Base-by-base conservation (phyloP, 2,888 invertebrate species). In the Troides aeacus region DNA sequence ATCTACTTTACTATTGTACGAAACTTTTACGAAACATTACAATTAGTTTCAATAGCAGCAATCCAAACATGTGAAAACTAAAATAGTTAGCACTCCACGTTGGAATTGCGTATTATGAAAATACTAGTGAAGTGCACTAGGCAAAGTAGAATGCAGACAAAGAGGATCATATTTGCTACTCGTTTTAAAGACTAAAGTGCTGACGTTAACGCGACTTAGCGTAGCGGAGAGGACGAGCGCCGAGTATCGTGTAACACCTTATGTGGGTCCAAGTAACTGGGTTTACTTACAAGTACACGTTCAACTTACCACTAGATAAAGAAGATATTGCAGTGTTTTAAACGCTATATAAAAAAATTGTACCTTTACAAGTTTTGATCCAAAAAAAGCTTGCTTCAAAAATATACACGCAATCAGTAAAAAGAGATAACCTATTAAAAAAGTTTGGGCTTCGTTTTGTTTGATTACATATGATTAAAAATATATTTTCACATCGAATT, bases 141-240 rank as follows among this genome's bases (percentile, higher is more conserved):
- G 56, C 56, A 58, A 59, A 64, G 59, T 60, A 36, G 53, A 64
- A 60, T 56, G 64, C 64, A 68, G 39, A 68, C 63, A 68, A 64
- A 68, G 59, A 59, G 23, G 59, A 59, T 58, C 46, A 68, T 64
- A 63, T 68, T 68, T 68, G 68, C 50, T 63, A 23, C 64, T 60
- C 59, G 53, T 50, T 57, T 56, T 46, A 62, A 30, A 67, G 58
- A 68, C 46, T 30, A 64, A 68, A 60, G 63, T 64, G 59, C 59
- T 60, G 59, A 68, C 58, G 46, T 68, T 67, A 57, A 62, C 62
- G 39, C 57, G 57, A 64, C 39, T 62, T 62, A 67, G 63, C 59
- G 30, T 68, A 50, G 59, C 68, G 50, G 30, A 7, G 10, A 61
- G 18, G n/a, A n/a, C 12, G 42, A 61, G 39, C 39, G 4, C 17